Conservation (phyloP, 2,113 vertebrate species). For the Bambusicola thoracicus region DNA sequence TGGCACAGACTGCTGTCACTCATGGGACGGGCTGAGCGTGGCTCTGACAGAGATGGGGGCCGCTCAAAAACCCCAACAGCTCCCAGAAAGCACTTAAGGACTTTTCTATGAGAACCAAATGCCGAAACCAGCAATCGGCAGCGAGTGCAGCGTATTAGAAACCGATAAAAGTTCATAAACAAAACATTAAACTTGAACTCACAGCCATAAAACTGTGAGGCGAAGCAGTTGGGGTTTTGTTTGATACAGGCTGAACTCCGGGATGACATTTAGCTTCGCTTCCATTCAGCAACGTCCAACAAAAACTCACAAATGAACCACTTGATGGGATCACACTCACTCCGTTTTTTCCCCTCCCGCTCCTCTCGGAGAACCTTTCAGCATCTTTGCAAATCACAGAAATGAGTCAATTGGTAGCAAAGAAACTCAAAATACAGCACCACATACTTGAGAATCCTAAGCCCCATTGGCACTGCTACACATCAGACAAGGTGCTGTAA, state of each 20-base stretch:
- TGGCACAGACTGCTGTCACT: neutral
- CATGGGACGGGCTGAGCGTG: neutral
- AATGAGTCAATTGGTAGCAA: neutral
- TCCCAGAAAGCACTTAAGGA: neutral
- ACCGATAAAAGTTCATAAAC: conserved; percentile 14
- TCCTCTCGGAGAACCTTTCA: neutral
- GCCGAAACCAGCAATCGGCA: neutral
- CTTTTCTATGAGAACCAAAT: conserved; percentile 32
- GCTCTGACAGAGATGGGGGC: neutral
- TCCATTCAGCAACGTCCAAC: neutral
- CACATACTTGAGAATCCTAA: neutral
- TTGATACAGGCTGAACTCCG: neutral
- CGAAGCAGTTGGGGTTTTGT: neutral
- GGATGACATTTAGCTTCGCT: neutral
- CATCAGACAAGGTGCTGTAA: neutral
- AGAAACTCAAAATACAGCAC: neutral
- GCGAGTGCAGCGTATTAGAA: neutral
- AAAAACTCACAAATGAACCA: neutral
- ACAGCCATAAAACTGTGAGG: neutral
- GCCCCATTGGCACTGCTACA: neutral
- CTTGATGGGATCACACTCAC: neutral
- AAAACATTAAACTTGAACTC: neutral
- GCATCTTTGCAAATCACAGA: neutral
- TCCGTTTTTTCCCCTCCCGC: neutral
- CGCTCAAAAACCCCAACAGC: neutral